A percentile compares a stretch with the other conserved stretches of the same genome.
Evolutionary conservation across 2,797 vertebrate species (phyloP).

Genomic region (Myotis daubentonii): DNA sequence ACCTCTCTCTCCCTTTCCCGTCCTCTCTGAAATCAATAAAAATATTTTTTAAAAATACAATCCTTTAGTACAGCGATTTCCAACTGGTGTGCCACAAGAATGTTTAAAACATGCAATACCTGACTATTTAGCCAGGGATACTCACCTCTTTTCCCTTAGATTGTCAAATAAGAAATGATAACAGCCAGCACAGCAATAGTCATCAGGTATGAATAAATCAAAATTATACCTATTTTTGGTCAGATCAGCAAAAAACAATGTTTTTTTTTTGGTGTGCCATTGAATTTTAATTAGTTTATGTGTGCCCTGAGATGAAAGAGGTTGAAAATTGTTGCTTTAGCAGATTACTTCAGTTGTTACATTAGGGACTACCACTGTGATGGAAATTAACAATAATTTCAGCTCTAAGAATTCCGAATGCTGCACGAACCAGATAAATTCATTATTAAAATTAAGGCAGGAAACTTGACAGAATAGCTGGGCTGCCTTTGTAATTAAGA

Average conservation of each 20-base stretch:
- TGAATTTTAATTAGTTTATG: neutral
- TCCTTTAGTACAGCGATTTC: too few species aligned
- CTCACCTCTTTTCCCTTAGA: neutral
- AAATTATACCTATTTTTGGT: neutral
- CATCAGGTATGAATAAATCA: neutral
- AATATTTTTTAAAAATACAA: too few species aligned
- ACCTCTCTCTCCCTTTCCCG: too few species aligned
- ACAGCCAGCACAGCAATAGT: neutral
- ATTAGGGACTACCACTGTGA: neutral
- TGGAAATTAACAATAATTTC: neutral
- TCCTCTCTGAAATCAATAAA: too few species aligned
- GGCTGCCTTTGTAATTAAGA: neutral
- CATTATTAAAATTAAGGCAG: neutral
- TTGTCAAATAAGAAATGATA: too few species aligned
- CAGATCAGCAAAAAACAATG: neutral
- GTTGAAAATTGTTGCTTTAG: neutral
- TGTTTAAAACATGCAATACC: too few species aligned
- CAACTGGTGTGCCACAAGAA: too few species aligned
- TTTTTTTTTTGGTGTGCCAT: neutral
- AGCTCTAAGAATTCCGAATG: neutral
- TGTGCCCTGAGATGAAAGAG: neutral
- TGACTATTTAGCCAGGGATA: neutral
- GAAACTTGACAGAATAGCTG: neutral
- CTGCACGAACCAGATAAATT: neutral
- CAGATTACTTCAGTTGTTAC: neutral